Base-by-base conservation (phyloP, 1,140 invertebrate species). In the Venturia canescens region DNA sequence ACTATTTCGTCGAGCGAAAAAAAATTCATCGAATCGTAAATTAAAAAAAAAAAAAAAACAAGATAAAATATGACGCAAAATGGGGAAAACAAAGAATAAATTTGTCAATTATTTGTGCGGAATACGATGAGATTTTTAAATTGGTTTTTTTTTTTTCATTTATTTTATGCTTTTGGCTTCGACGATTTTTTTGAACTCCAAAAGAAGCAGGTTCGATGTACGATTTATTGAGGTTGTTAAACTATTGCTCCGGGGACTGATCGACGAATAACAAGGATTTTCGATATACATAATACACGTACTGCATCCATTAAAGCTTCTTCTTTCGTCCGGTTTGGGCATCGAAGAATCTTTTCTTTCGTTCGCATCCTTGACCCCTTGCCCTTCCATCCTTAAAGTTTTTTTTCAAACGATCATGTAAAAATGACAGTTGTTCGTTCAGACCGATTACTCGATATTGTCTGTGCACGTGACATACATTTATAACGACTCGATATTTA, bases 391-490 rank as follows among this genome's bases (percentile, higher is more conserved):
- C 38, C 38, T 11, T 11, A 1, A 44, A 9, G 26, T 29, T 48
- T 48, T 50, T 27, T 74, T 57, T 7, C 3, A 26, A 27, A 16
- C 11, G 57, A 44, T 53, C 71, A 23, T 57, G 53, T 57, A 57
- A 57, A 23, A 57, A 53, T 6, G 15, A 21, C 3, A 57, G 9
- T 57, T 23, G 21, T 57, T 9, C 53, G n/a, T n/a, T 57, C 11
- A 44, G 31, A 74, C 44, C 16, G 60, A 57, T 18, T 80, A 80
- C 6, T 70, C 15, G 71, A 80, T 69, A 74, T 80, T 44, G 38
- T 80, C 79, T 86, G 85, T 86, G 87, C 83, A 86, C 82, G 81
- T 81, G 83, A 76, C 81, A 84, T 84, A 86, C 80, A 84, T 86
- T 87, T 86, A 82, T 88, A 87, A 84, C 79, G 71, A 78, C 38